Percentiles rank a stretch among this genome's conserved stretches.
phyloP scores from a whole-genome alignment of 2,113 vertebrate genomes.

The Henicopernis longicauda region DNA sequence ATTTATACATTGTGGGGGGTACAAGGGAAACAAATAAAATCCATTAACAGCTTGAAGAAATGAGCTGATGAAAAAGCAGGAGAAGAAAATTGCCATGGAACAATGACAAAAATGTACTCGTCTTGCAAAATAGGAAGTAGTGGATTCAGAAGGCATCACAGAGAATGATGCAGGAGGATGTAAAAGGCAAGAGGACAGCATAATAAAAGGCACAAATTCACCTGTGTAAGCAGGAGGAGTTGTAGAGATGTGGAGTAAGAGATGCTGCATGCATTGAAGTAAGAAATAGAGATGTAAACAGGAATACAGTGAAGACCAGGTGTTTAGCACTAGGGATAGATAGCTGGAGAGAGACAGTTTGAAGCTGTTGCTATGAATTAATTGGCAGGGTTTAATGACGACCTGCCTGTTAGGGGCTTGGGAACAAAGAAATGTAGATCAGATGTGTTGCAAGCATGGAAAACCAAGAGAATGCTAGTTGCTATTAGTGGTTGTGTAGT shows the following conservation, averaged over 20 bases:
- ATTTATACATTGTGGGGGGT: background rate
- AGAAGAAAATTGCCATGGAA: background rate
- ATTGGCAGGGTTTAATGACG: background rate
- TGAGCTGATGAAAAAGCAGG: background rate
- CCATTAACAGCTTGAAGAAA: background rate
- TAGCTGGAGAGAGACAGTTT: background rate
- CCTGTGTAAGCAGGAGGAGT: background rate
- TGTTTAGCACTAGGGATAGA: background rate
- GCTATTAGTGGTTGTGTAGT: background rate
- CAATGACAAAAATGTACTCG: background rate
- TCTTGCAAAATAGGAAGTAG: background rate
- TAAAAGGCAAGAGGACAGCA: background rate
- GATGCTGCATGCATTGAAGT: background rate
- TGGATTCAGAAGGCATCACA: background rate
- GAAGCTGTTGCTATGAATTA: background rate
- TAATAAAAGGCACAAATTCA: background rate
- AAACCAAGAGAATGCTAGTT: background rate
- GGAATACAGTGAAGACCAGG: background rate
- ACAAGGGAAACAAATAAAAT: background rate
- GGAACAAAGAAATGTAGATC: background rate
- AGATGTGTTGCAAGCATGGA: background rate
- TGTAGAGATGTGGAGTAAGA: background rate
- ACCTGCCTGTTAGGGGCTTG: background rate
- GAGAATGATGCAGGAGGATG: background rate
- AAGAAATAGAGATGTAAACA: background rate